Conservation (phyloP, 2,888 invertebrate genomes). For the Lottia scabra region DNA sequence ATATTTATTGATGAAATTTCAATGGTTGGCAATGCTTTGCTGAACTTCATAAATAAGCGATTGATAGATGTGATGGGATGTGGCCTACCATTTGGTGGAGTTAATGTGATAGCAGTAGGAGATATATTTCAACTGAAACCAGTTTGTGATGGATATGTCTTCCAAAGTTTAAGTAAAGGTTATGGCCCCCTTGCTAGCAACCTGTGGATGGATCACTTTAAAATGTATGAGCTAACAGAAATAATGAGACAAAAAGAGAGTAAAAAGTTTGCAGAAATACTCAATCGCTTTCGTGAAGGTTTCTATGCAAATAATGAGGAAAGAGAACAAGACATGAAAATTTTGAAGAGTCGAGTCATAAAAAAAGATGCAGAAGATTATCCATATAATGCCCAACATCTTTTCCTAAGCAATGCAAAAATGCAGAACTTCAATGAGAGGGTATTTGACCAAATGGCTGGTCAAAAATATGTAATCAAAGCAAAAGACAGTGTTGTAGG, state of each 20-base stretch:
- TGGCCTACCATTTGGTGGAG: slow-evolving; percentile 36
- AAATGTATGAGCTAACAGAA: slow-evolving; percentile 32
- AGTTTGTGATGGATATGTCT: slow-evolving; percentile 30
- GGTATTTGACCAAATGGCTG: slow-evolving; percentile 9
- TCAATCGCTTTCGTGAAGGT: slow-evolving; percentile 38
- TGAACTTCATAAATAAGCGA: no score
- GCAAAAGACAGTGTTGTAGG: slow-evolving; percentile 30
- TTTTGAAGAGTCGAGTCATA: slow-evolving; percentile 20
- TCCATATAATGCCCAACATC: slow-evolving; percentile 23
- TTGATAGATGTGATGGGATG: no score
- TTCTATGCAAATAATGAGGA: slow-evolving; percentile 3
- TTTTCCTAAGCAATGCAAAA: slow-evolving; percentile 31
- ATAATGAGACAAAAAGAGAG: slow-evolving; percentile 38
- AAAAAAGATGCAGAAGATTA: slow-evolving; percentile 14
- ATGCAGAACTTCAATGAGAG: slow-evolving; percentile 26
- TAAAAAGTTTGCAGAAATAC: slow-evolving; percentile 35
- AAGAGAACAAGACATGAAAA: slow-evolving; percentile 27
- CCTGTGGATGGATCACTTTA: slow-evolving; percentile 33
- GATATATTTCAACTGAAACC: slow-evolving; percentile 36
- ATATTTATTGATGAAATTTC: no score
- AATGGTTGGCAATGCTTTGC: no score
- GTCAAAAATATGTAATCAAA: slow-evolving; percentile 11
- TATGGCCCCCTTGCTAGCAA: slow-evolving; percentile 30
- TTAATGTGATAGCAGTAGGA: slow-evolving; percentile 31
- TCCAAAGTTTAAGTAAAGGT: slow-evolving; percentile 16